Conservation (phyloP, 1,140 invertebrate species). For the Drosophila sucinea region DNA sequence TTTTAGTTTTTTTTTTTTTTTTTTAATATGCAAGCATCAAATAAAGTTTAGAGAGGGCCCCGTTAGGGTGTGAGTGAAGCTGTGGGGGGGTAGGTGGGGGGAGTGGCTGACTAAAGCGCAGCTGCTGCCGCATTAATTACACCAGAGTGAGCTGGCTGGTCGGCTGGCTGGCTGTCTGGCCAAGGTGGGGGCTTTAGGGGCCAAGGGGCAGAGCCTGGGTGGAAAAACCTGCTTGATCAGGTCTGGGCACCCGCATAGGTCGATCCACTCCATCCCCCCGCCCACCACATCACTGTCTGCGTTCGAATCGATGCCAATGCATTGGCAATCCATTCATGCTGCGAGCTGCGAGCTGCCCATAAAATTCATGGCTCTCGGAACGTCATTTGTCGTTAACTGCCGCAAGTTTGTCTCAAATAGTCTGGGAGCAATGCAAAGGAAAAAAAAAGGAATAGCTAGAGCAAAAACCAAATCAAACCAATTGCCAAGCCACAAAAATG, state of each 20-base stretch:
- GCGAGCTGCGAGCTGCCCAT: constrained; percentile 46
- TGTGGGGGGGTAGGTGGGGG: neutral
- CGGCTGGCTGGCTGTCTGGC: constrained; percentile 10
- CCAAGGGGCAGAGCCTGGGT: neutral
- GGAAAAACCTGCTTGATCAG: constrained; percentile 65
- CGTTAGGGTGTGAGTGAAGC: neutral
- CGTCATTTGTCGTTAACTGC: constrained; percentile 76
- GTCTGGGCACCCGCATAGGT: constrained; percentile 66
- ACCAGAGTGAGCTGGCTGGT: constrained; percentile 47
- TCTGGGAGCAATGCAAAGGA: constrained; percentile 15
- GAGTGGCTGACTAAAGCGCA: constrained; percentile 54
- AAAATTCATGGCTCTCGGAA: constrained; percentile 74
- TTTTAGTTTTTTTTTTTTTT: constrained; percentile 54
- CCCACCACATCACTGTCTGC: neutral
- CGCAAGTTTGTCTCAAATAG: constrained; percentile 60
- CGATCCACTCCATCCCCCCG: too few species aligned
- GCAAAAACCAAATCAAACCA: constrained; percentile 37
- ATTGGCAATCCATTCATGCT: constrained; percentile 55
- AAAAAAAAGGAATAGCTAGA: neutral
- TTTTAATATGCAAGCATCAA: constrained; percentile 71
- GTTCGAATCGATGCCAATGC: constrained; percentile 20
- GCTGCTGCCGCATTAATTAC: constrained; percentile 80
- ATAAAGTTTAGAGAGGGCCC: constrained; percentile 43
- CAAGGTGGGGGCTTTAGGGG: neutral
- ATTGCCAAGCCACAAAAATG: constrained; percentile 35